A percentile compares a stretch with the other conserved stretches of the same genome.
Conservation (phyloP, 1,140 invertebrate species). For the Drosophila ambigua region DNA sequence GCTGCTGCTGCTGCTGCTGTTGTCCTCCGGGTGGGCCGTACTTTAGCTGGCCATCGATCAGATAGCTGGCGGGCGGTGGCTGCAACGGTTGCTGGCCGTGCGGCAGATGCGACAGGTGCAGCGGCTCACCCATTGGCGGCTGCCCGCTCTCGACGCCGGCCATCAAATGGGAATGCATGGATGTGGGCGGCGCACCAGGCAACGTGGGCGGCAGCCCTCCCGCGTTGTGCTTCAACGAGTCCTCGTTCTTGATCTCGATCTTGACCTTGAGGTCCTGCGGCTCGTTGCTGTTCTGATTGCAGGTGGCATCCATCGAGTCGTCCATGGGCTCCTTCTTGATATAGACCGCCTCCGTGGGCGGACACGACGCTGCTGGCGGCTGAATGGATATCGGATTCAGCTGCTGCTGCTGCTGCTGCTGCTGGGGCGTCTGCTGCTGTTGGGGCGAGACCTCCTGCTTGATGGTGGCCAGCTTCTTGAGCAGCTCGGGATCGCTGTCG, state of each 20-base stretch:
- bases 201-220: constrained; percentile 44
- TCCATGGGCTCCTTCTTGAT: constrained; percentile 84
- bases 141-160: constrained; percentile 30
- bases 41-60: constrained; percentile 76
- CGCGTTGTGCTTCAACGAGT: constrained; percentile 51
- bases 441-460: constrained; percentile 75
- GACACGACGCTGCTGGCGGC: constrained; percentile 47
- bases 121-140: constrained; percentile 33
- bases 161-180: constrained; percentile 34
- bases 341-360: constrained; percentile 63
- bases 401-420: constrained; percentile 66
- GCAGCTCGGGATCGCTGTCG: constrained; percentile 74
- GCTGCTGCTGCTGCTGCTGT: constrained; percentile 60
- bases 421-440: constrained; percentile 68
- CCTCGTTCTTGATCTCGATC: constrained; percentile 82
- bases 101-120: constrained; percentile 60
- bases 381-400: constrained; percentile 41
- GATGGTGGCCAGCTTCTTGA: constrained; percentile 80
- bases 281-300: constrained; percentile 83
- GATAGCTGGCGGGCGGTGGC: constrained; percentile 65
- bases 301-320: constrained; percentile 81
- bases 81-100: constrained; percentile 52
- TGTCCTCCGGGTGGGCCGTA: constrained; percentile 59
- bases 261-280: constrained; percentile 83
- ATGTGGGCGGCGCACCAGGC: constrained; percentile 42